phyloP scores from a whole-genome alignment of 2,113 vertebrate genomes.

The Pteropus alecto region DNA sequence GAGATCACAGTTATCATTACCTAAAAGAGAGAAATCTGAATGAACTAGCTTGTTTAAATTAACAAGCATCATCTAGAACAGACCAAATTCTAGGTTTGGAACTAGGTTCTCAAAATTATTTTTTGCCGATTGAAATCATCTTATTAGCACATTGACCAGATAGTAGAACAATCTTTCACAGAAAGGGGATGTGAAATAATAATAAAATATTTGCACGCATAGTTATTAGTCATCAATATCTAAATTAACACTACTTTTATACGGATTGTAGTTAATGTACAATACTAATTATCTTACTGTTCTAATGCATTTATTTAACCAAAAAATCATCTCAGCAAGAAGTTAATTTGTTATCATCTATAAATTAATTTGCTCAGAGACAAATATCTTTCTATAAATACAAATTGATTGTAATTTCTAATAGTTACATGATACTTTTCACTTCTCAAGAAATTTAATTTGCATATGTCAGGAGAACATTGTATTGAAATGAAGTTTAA shows the following conservation, averaged over 20 bases:
- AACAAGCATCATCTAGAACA: neutral
- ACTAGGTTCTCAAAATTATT: neutral
- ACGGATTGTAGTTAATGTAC: neutral
- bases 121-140: neutral
- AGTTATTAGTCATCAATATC: neutral
- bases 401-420: neutral
- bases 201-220: neutral
- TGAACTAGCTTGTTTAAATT: neutral
- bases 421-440: neutral
- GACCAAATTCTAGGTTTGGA: neutral
- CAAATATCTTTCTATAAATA: neutral
- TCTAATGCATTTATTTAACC: neutral
- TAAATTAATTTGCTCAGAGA: neutral
- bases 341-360: neutral
- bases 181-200: neutral
- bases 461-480: neutral
- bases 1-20: neutral
- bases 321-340: neutral
- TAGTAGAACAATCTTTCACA: neutral
- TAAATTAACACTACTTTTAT: neutral
- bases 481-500: slow-evolving; percentile 6
- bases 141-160: neutral
- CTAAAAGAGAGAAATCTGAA: neutral
- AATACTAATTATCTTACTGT: neutral
- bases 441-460: slow-evolving; percentile 41